Evolutionary conservation across 2,797 vertebrate genomes (phyloP), one percentile per base, ranked within the genome.

Genomic region (Girardinus metallicus): DNA sequence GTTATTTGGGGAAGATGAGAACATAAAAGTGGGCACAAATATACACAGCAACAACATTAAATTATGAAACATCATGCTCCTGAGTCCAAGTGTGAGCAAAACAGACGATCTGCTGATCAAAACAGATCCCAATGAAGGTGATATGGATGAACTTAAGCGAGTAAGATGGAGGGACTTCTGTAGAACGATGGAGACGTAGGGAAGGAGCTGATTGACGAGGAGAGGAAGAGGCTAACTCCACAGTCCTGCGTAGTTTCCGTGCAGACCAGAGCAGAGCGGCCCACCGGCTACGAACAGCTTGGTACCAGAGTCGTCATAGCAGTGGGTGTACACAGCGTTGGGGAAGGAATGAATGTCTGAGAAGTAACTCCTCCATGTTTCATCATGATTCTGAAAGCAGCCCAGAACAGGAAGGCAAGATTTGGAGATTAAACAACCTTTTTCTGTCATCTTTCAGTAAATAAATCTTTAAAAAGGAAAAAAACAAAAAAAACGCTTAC

Each of bases 331-430:
- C 95, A 99, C 98, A 13, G 99, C 99, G 36, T 99, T 99, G 75
- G 98, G 97, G 95, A 99, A 99, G 93, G 94, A 98, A 95, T 96
- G 96, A 94, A 99, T 97, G 85, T 99, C 98, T 4, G 99, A 99
- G 94, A 99, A 99, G 93, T 99, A 99, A 95, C 98, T 99, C 95
- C 98, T 97, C 98, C 98, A 99, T 16, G 98, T 99, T 91, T 99
- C 98, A 43, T 99, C 98, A 66, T 99, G 98, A 94, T 97, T 99
- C 98, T 99, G 91, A 76, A 86, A 78, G 41, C 29, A 73, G 49
- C 26, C 47, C 46, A 44, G 36, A 53, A 21, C 49, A 74, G 11
- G 57, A 21, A 43, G 39, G 23, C 31, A 8, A 13, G 12, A 44
- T 39, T 49, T 16, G 6, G 34, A 26, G 39, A 34, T 70, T 39